Evolutionary conservation across 2,888 invertebrate genomes (phyloP).

Genomic region (Tenthredo distinguenda): DNA sequence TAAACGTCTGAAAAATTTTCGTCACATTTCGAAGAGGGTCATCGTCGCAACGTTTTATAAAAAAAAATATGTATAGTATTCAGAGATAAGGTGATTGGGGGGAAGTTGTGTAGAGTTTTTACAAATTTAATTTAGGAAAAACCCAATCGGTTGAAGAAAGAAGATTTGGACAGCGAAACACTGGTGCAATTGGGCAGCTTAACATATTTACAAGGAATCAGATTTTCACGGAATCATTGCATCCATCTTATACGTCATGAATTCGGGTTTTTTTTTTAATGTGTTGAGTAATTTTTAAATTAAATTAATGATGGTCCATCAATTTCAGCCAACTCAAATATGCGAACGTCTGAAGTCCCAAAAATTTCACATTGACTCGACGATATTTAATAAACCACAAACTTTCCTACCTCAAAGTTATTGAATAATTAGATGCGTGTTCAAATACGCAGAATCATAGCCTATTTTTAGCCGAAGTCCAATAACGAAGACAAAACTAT

Average conservation of each 20-base stretch:
- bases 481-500: neutral
- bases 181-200: neutral
- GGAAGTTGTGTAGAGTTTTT: neutral
- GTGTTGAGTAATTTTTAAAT: neutral
- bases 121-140: neutral
- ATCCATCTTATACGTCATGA: neutral
- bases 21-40: neutral
- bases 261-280: neutral
- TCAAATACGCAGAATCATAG: neutral
- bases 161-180: neutral
- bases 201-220: neutral
- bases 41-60: neutral
- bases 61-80: neutral
- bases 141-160: neutral
- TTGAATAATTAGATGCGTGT: neutral
- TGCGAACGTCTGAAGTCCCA: neutral
- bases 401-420: neutral
- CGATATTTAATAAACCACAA: neutral
- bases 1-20: neutral
- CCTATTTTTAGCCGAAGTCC: neutral
- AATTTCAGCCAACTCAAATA: neutral
- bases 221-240: neutral
- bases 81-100: neutral
- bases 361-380: neutral
- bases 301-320: neutral